Evolutionary conservation across 2,113 vertebrate genomes (phyloP).

Genomic region (Gavialis gangeticus): DNA sequence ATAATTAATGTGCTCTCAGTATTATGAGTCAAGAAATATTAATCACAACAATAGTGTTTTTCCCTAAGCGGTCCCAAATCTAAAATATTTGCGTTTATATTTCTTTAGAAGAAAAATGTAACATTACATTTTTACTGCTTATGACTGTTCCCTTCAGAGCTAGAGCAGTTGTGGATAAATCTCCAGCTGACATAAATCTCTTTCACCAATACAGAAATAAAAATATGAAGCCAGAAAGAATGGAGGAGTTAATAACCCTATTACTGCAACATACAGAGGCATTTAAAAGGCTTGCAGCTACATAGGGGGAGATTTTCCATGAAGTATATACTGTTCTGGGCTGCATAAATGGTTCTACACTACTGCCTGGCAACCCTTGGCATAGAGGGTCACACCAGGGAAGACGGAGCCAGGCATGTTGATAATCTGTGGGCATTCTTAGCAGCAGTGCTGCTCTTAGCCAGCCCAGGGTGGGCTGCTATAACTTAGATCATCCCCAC

Average conservation of each 20-base stretch:
- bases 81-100: not conserved
- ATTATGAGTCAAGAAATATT: not conserved
- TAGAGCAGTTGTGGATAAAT: not conserved
- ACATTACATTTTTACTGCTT: not conserved
- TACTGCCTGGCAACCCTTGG: not conserved
- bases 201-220: not conserved
- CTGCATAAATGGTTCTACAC: not conserved
- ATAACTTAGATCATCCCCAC: too few species aligned
- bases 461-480: too few species aligned
- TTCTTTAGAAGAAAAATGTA: not conserved
- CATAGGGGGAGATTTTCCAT: not conserved
- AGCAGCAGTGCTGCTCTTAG: too few species aligned
- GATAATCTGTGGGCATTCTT: too few species aligned
- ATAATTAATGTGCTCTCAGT: not conserved
- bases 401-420: not conserved
- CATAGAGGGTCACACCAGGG: not conserved
- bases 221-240: not conserved
- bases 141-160: not conserved
- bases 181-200: not conserved
- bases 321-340: not conserved
- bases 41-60: not conserved
- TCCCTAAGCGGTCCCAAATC: not conserved
- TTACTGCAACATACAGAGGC: not conserved
- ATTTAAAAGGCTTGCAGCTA: not conserved
- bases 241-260: not conserved